Conservation (phyloP, 2,797 vertebrate genomes). For the Pipistrellus nathusii region DNA sequence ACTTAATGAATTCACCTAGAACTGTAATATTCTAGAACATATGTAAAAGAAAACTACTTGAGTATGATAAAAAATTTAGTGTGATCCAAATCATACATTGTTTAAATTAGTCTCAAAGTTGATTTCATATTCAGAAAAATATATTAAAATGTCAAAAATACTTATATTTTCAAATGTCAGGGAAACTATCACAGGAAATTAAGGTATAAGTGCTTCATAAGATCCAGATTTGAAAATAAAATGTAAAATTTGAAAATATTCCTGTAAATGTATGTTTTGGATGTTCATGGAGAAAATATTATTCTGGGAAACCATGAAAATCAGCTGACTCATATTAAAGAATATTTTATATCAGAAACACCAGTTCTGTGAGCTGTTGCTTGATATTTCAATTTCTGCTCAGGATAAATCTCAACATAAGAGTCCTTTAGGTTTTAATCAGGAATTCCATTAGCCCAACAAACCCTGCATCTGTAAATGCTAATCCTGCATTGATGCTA, state of each 20-base stretch:
- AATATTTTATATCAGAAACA: conserved; percentile 37
- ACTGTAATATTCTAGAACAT: neutral
- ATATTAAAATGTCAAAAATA: conserved; percentile 57
- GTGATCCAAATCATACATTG: neutral
- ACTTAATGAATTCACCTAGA: neutral
- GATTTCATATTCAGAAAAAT: neutral
- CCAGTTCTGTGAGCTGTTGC: neutral
- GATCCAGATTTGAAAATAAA: conserved; percentile 65
- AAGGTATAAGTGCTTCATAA: conserved; percentile 26
- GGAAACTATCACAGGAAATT: conserved; percentile 63
- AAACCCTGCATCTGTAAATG: rapidly evolving
- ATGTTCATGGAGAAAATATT: conserved; percentile 31
- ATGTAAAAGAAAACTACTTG: neutral
- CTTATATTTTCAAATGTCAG: conserved; percentile 55
- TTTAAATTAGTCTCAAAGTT: conserved; percentile 49
- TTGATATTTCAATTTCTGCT: conserved; percentile 8
- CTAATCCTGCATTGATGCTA: neutral
- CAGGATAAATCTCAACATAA: neutral
- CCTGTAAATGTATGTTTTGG: neutral
- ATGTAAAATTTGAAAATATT: conserved; percentile 43
- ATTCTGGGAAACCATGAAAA: conserved; percentile 33
- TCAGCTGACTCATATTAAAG: neutral
- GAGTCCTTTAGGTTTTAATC: neutral
- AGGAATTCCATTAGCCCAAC: neutral
- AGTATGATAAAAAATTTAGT: neutral